These are phyloP conservation scores for Coregonus ussuriensis DNA, from an alignment of 2,797 vertebrate genomes.

Conservation along the genomic window DNA sequence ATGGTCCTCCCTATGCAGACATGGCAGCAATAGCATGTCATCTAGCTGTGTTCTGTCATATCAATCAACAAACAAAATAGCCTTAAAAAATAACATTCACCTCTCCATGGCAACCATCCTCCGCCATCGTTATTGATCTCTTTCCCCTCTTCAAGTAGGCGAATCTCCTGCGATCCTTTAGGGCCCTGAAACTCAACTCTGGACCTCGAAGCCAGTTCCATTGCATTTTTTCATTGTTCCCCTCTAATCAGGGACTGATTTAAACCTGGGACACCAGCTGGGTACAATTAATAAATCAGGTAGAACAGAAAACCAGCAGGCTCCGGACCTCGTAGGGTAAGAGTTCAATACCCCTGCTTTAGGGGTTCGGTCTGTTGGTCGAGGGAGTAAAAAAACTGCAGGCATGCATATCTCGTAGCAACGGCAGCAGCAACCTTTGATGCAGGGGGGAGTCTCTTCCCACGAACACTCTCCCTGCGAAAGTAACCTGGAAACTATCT, in stretches of 20 bases:
- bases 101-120: background rate
- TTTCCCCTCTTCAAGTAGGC: background rate
- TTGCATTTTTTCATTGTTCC: too few relatives aligned
- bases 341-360: too few relatives aligned
- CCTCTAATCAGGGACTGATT: too few relatives aligned
- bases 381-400: background rate
- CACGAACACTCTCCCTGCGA: background rate
- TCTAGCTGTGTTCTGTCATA: too few relatives aligned
- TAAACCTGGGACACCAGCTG: too few relatives aligned
- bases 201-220: too few relatives aligned
- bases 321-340: too few relatives aligned
- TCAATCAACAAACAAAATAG: background rate
- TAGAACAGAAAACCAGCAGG: too few relatives aligned
- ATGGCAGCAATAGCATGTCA: too few relatives aligned
- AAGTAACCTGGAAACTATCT: background rate
- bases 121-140: background rate
- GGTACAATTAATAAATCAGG: too few relatives aligned
- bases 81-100: background rate
- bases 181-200: too few relatives aligned
- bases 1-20: too few relatives aligned
- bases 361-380: background rate
- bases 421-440: background rate
- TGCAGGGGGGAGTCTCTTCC: background rate
- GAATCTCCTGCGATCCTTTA: background rate
- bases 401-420: background rate